A percentile compares a stretch with the other conserved stretches of the same genome.
These are phyloP conservation scores for Macheiramphus alcinus DNA, from an alignment of 2,113 vertebrate species.

Conservation along the genomic window DNA sequence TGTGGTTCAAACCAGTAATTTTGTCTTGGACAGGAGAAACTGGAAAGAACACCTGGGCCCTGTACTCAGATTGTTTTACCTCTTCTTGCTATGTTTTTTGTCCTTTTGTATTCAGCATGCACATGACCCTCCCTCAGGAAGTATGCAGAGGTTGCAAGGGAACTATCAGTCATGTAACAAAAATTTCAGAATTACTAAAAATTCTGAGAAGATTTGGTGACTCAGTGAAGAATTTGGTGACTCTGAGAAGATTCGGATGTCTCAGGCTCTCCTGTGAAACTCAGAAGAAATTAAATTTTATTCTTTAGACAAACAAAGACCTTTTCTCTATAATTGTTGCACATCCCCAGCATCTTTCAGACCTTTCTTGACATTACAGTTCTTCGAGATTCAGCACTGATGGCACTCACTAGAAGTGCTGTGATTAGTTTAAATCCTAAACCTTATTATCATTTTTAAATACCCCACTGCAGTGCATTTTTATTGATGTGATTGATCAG, in stretches of 20 bases:
- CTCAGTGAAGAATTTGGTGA: too few relatives aligned
- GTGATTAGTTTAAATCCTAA: not conserved
- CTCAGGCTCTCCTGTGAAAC: not conserved
- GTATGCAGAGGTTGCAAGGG: not conserved
- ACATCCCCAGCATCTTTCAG: not conserved
- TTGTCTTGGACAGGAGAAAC: not conserved
- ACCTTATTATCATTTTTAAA: not conserved
- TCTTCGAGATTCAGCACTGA: not conserved
- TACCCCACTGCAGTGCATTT: not conserved
- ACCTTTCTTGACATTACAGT: not conserved
- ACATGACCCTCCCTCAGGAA: not conserved
- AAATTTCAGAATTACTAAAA: not conserved
- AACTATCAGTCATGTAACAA: not conserved
- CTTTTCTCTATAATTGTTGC: not conserved
- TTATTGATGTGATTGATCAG: not conserved
- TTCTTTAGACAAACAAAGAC: not conserved
- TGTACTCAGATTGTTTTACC: not conserved
- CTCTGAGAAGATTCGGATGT: too few relatives aligned
- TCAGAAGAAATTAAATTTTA: not conserved
- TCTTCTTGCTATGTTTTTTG: not conserved
- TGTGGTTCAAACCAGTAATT: not conserved
- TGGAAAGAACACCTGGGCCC: not conserved
- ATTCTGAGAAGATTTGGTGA: not conserved
- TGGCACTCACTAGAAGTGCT: not conserved
- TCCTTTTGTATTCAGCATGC: not conserved